phyloP scores from a whole-genome alignment of 2,888 invertebrate species.

The Petrolisthes manimaculis region DNA sequence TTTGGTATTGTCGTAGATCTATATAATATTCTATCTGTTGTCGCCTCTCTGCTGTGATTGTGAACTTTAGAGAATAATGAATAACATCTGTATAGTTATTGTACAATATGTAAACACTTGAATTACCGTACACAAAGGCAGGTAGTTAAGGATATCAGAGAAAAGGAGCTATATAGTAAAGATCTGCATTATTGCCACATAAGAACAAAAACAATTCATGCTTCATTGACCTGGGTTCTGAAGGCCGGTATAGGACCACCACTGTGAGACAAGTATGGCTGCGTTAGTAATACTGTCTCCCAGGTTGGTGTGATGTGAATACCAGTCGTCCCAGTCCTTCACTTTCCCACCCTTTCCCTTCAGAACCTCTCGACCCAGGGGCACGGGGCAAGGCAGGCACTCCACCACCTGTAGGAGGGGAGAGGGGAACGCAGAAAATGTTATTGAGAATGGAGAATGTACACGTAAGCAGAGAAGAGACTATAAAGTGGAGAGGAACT shows the following conservation, averaged over 20 bases:
- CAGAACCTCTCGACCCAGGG: conserved; percentile 46
- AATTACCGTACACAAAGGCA: neutral
- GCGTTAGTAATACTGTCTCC: conserved; percentile 15
- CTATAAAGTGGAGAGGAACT: no score
- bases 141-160: neutral
- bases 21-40: no score
- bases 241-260: conserved; percentile 55
- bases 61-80: neutral
- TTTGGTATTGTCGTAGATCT: no score
- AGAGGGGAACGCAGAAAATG: neutral
- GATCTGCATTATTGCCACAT: neutral
- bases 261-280: conserved; percentile 26
- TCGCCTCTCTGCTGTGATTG: no score
- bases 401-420: conserved; percentile 50
- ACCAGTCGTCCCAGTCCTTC: conserved; percentile 60
- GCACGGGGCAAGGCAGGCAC: conserved; percentile 59
- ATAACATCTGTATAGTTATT: neutral
- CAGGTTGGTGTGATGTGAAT: conserved; percentile 56
- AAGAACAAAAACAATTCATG: neutral
- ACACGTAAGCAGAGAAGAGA: neutral
- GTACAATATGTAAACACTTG: neutral
- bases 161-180: neutral
- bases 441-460: neutral
- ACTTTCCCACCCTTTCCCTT: conserved; percentile 45
- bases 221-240: conserved; percentile 34